Evolutionary conservation across 2,113 vertebrate genomes (phyloP), one percentile per base, ranked within the genome.

Genomic region (Phainopepla nitens): DNA sequence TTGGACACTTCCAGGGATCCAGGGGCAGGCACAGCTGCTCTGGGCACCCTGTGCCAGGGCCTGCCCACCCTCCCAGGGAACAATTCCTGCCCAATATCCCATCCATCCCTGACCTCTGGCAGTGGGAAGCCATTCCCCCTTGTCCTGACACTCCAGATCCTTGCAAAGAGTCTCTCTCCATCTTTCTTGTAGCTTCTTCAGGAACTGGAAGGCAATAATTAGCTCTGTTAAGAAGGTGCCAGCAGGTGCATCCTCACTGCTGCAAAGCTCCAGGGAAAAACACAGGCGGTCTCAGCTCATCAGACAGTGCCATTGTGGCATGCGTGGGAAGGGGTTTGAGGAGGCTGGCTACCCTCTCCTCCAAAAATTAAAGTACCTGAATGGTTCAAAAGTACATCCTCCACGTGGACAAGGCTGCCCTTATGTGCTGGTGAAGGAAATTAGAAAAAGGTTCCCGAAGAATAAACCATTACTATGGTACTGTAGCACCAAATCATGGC

Each of bases 261-360:
- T 78, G 58, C 42, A 58, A 24, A 61, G 36, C 57, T 71, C 58
- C 57, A 45, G 16, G 29, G 14, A 84, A 65, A 84, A n/a, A n/a
- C 42, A 50, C 20, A 60, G 45, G 68, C 78, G 60, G 50, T 13
- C 28, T 49, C 71, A 45, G 22, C 19, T 60, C 25, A 1, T 57
- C 27, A 62, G 44, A 13, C 28, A 53, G 45, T 31, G 49, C 35
- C 11, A 13, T 53, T n/a, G 23, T 49, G 60, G 39, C 35, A 44
- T 1, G 0, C 3, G 2, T 19, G 20, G 27, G 27, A 78, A 87
- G 44, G 7, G 51, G 11, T 47, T n/a, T 31, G 60, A 12, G 31
- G 22, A 64, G 49, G 2, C n/a, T 69, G 25, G 4, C 49, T 51
- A 16, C 16, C 3, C 2, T 53, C 41, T 78, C 53, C 24, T 73